phyloP scores from a whole-genome alignment of 1,140 invertebrate species.

The Cydia amplana region DNA sequence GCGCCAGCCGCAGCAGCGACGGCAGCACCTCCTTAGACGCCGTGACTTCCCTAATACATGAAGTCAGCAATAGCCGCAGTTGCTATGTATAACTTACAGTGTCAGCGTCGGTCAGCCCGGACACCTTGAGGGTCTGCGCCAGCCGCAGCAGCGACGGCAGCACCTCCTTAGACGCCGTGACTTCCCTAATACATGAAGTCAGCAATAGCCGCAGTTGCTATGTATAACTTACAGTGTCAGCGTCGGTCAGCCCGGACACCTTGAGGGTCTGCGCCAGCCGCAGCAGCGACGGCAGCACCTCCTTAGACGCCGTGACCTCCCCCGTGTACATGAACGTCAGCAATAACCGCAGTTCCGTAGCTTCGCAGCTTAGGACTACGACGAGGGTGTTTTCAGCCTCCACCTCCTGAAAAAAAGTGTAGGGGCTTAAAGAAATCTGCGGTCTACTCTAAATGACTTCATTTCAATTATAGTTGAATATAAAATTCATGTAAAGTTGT shows the following conservation, averaged over 20 bases:
- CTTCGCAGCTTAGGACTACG: conserved; percentile 89
- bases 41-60: conserved; percentile 94
- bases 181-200: conserved; percentile 95
- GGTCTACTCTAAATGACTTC: too few relatives aligned
- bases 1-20: conserved; percentile 89
- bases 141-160: conserved; percentile 89
- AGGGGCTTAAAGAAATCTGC: neutral
- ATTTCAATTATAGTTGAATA: too few relatives aligned
- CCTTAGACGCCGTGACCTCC: conserved; percentile 92
- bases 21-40: conserved; percentile 91
- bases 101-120: conserved; percentile 85
- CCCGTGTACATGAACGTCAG: conserved; percentile 96
- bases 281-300: conserved; percentile 90
- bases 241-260: conserved; percentile 89
- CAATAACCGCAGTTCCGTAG: conserved; percentile 88
- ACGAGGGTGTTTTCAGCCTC: conserved; percentile 88
- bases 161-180: conserved; percentile 91
- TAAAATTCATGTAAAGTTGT: too few relatives aligned
- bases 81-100: conserved; percentile 45
- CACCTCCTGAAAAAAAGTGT: conserved; percentile 80
- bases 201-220: conserved; percentile 88
- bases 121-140: conserved; percentile 91
- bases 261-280: conserved; percentile 91
- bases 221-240: conserved; percentile 53
- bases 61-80: too few relatives aligned